Evolutionary conservation across 2,888 invertebrate genomes (phyloP), one percentile per base, ranked within the genome.

Genomic region (Onthophagus sagittarius): DNA sequence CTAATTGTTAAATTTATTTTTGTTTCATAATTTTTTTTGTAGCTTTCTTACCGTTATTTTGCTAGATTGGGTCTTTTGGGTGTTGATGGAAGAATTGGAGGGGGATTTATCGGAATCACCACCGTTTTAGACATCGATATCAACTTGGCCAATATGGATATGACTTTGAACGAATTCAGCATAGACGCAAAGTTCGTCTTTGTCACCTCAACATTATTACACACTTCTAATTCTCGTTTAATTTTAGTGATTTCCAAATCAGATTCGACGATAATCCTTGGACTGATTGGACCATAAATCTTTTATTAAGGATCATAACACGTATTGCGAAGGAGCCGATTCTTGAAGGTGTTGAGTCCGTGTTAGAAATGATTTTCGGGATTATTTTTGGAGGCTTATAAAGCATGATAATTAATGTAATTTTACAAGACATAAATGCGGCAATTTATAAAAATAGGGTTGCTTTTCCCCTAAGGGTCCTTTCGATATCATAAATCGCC

Each of bases 401-500:
- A 0, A 15, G 9, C 11, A 15, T 15, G 14, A 15, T 23, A 64
- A 64, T 23, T 14, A 9, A 53, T 53, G 39, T 53, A 53, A 23
- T 23, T 53, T 11, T 53, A 53, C 9, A 53, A 1, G 39, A 53
- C 39, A 53, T 53, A 53, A 53, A 53, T 4, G 39, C 6, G 9
- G 39, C 11, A 53, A 53, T 53, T 53, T 11, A 53, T 53, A 11
- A 11, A 53, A 53, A 53, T 53, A 9, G 39, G 39, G 39, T 53
- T 53, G 39, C 6, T 53, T 4, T 53, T 23, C 23, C 23, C 23
- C 39, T 7, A 9, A 11, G 39, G 11, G 39, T 53, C 39, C 6
- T 53, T 53, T 67, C 73, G 63, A 76, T 76, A 71, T 72, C 73
- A 73, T 76, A 76, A 76, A 76, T 76, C 72, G 76, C 72, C 74